Evolutionary conservation across 2,113 vertebrate genomes (phyloP), one percentile per base, ranked within the genome.

Genomic region (Colossoma macropomum): DNA sequence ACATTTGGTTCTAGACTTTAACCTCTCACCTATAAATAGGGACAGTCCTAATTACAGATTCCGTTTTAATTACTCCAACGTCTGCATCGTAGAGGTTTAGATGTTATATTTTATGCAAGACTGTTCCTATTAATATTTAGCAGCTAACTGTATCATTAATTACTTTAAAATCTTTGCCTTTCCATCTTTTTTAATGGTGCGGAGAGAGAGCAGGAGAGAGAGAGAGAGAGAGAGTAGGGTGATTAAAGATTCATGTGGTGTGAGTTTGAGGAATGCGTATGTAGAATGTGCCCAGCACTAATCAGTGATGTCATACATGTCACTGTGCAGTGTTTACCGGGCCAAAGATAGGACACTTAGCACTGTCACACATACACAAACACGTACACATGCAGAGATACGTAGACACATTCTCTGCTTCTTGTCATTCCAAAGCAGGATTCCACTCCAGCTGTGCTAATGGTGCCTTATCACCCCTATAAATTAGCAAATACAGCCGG

Each of bases 61-160:
- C 94, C 92, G 94, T 93, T 97, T 96, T 97, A 97, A 97, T 97
- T 97, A 97, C 96, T 95, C 93, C 92, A 94, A 85, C 84, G 92
- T 96, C 95, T 95, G 94, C 96, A 96, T 97, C 96, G 93, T 94
- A 90, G 95, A 94, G 95, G 95, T 97, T 97, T 97, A 96, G 95
- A 96, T 91, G 93, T 96, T 95, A 97, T 96, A 96, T 98, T 97
- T 98, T 97, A 98, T 97, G 96, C 96, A 96, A 94, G 95, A 94
- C 96, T 94, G 92, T 96, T 96, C 94, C 93, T 96, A 96, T 98
- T 98, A 98, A 98, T 98, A 98, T 98, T 98, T 96, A 97, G 95
- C 93, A 96, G 95, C 96, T 96, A 96, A 96, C 95, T 96, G 96
- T 96, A 95, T 96, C 96, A 97, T 98, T 98, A 98, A 98, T 98